These are phyloP conservation scores for Choloepus didactylus DNA, from an alignment of 2,797 vertebrate species.

Conservation along the genomic window DNA sequence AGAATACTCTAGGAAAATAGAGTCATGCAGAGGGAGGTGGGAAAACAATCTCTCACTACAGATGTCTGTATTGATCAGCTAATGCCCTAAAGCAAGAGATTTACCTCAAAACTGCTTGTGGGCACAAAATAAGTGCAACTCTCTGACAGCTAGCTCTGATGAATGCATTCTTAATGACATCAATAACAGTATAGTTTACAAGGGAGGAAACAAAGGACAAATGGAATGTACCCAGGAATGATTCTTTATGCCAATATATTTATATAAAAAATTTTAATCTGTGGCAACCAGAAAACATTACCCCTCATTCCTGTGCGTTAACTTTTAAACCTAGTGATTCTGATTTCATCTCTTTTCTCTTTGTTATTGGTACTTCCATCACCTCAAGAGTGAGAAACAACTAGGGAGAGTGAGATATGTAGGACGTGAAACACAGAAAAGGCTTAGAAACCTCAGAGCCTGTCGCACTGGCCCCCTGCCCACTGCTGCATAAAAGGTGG, in stretches of 20 bases:
- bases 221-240: slow-evolving; percentile 79
- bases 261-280: slow-evolving; percentile 60
- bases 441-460: background rate
- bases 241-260: slow-evolving; percentile 80
- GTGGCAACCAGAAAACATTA: slow-evolving; percentile 57
- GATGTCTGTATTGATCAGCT: slow-evolving; percentile 81
- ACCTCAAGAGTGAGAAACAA: background rate
- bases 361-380: background rate
- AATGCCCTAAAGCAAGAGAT: slow-evolving; percentile 84
- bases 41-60: slow-evolving; percentile 50
- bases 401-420: background rate
- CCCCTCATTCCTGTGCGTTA: slow-evolving; percentile 8
- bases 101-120: slow-evolving; percentile 83
- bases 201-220: slow-evolving; percentile 81
- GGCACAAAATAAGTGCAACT: slow-evolving; percentile 79
- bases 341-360: slow-evolving; percentile 8
- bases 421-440: background rate
- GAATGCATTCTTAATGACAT: slow-evolving; percentile 81
- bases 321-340: slow-evolving; percentile 31
- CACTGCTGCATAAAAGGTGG: background rate
- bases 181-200: slow-evolving; percentile 78
- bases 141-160: slow-evolving; percentile 77
- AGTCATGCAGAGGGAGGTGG: slow-evolving; percentile 26
- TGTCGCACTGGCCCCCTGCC: background rate
- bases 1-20: background rate